phyloP scores from a whole-genome alignment of 2,113 vertebrate species.

The Plestiodon gilberti region DNA sequence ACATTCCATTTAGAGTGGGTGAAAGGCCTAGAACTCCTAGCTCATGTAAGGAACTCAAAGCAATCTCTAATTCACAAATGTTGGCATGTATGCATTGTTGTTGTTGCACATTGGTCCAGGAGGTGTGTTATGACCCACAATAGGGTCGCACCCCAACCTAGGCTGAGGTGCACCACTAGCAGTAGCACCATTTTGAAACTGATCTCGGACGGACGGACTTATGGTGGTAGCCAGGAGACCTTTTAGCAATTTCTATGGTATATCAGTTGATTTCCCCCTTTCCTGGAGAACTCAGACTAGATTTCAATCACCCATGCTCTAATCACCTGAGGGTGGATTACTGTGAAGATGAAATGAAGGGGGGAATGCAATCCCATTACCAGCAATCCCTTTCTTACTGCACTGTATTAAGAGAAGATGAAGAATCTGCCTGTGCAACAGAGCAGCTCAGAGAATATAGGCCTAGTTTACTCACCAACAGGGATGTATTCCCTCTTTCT shows the following conservation, averaged over 20 bases:
- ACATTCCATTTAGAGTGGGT: background rate
- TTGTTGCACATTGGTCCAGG: background rate
- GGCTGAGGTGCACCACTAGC: background rate
- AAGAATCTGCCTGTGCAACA: background rate
- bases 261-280: too few relatives aligned
- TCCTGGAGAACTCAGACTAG: too few relatives aligned
- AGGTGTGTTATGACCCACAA: too few relatives aligned
- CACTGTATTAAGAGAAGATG: background rate
- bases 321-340: background rate
- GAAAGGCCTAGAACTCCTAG: background rate
- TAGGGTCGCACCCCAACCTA: background rate
- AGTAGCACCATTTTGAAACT: background rate
- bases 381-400: background rate
- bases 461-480: background rate
- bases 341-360: background rate
- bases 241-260: too few relatives aligned
- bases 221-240: too few relatives aligned
- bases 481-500: background rate
- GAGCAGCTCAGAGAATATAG: background rate
- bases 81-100: background rate
- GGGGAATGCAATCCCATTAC: background rate
- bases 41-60: background rate
- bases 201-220: too few relatives aligned
- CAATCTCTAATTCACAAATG: background rate
- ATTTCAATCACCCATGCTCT: too few relatives aligned